Conservation (phyloP, 2,113 vertebrate genomes). For the Ornithorhynchus anatinus region DNA sequence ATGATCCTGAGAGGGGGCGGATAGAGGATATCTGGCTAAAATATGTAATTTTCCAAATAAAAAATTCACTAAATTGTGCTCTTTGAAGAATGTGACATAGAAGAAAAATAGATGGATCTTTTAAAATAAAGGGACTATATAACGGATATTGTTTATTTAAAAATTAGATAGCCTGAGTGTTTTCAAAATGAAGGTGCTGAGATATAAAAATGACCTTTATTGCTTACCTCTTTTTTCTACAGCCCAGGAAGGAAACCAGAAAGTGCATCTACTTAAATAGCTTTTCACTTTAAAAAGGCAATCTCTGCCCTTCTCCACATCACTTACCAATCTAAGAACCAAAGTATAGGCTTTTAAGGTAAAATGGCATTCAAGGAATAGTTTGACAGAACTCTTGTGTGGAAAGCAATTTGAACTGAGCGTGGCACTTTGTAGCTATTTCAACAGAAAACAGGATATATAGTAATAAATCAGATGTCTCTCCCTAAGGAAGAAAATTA, state of each 20-base stretch:
- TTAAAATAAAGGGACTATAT: not conserved
- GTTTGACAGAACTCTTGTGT: constrained; percentile 20
- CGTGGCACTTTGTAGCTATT: not conserved
- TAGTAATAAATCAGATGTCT: constrained; percentile 33
- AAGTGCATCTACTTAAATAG: not conserved
- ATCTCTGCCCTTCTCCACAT: constrained; percentile 1
- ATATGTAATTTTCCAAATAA: too few relatives aligned
- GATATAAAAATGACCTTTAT: not conserved
- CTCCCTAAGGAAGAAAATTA: constrained; percentile 33
- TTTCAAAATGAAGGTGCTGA: not conserved
- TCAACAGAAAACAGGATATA: constrained; percentile 25
- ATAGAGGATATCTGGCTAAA: too few relatives aligned
- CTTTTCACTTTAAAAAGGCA: constrained; percentile 19
- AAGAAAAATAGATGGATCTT: not conserved
- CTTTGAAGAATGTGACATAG: not conserved
- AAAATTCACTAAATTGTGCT: too few relatives aligned
- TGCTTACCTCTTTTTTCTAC: not conserved
- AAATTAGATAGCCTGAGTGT: not conserved
- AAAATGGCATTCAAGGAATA: constrained; percentile 46
- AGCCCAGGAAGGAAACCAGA: not conserved
- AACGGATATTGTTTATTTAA: not conserved
- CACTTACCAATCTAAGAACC: constrained; percentile 23
- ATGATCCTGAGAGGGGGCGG: too few relatives aligned
- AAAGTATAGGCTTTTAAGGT: constrained; percentile 26
- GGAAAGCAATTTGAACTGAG: constrained; percentile 44